Base-by-base conservation (phyloP, 2,797 vertebrate genomes). In the Sphaeramia orbicularis region DNA sequence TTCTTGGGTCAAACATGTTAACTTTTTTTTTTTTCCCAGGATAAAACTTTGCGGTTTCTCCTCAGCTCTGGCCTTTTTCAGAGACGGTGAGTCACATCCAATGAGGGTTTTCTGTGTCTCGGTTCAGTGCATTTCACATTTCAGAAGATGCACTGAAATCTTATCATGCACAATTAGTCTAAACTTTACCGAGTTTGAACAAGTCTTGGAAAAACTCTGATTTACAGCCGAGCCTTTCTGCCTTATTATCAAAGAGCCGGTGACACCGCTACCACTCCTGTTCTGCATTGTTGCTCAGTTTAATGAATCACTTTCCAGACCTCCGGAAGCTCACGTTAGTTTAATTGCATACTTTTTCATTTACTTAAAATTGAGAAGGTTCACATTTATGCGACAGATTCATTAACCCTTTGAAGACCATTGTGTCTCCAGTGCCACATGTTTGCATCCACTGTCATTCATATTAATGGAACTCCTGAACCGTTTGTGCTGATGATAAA, bases 241-340 rank as follows among this genome's bases (percentile, higher is more conserved):
- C 30, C 56, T 71, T 54, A 72, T 81, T 58, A 90, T 65, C 15
- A 78, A 62, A 54, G 37, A 56, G n/a, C 24, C 56, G 35, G 53
- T 76, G 78, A 71, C 77, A 76, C 27, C 9, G 27, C 41, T 37
- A 45, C 48, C 52, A 41, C 40, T 57, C 16, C 65, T 45, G 71
- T 82, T 90, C 79, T 87, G 68, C 74, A 85, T 71, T 60, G 53
- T 10, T 74, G 59, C 84, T 74, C 57, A 7, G 36, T 80, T 85
- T 82, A 89, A 91, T 89, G 78, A 84, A 86, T 65, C 43, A 71
- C 58, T 72, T 75, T 37, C 13, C 60, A 30, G 66, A 65, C 69
- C 65, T 74, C 50, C 70, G 16, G 38, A 35, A 60, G 13, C 43
- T 71, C 59, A 12, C 37, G 37, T 15, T 48, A 21, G 10, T 81